phyloP scores from a whole-genome alignment of 2,888 invertebrate species.

The Chymomyza procnemis region DNA sequence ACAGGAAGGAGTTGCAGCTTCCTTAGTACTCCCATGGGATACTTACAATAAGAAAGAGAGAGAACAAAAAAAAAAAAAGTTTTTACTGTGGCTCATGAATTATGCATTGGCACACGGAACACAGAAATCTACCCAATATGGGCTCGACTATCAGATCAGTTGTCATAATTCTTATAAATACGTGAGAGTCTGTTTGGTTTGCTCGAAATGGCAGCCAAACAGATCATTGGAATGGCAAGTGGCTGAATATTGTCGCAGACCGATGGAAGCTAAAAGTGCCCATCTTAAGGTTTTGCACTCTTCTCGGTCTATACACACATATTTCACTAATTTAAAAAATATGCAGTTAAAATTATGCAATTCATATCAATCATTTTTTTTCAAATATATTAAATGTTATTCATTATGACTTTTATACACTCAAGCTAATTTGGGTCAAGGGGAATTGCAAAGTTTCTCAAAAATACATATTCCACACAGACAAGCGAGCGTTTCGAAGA shows the following conservation, averaged over 20 bases:
- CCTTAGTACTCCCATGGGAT: slow-evolving; percentile 4
- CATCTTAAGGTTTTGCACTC: neutral
- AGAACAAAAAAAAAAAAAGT: neutral
- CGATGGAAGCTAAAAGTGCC: neutral
- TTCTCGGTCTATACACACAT: slow-evolving; percentile 28
- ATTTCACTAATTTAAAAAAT: slow-evolving; percentile 59
- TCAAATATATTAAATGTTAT: slow-evolving; percentile 64
- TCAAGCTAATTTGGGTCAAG: too few relatives aligned
- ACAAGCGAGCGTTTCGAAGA: too few relatives aligned
- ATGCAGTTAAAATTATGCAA: slow-evolving; percentile 4
- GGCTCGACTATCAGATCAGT: slow-evolving; percentile 71
- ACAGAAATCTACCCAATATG: slow-evolving; percentile 65
- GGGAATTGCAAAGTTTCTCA: too few relatives aligned
- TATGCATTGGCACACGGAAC: slow-evolving; percentile 65
- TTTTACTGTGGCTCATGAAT: slow-evolving; percentile 56
- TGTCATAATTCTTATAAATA: slow-evolving; percentile 72
- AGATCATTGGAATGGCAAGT: slow-evolving; percentile 48
- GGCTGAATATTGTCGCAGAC: neutral
- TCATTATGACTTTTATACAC: neutral
- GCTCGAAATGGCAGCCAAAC: neutral
- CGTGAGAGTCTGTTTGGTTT: slow-evolving; percentile 39
- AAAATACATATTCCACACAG: too few relatives aligned
- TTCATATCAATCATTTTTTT: slow-evolving; percentile 68
- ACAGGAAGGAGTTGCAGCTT: slow-evolving; percentile 15
- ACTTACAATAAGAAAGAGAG: too few relatives aligned